Conservation (phyloP, 2,113 vertebrate species). For the Talpa occidentalis region DNA sequence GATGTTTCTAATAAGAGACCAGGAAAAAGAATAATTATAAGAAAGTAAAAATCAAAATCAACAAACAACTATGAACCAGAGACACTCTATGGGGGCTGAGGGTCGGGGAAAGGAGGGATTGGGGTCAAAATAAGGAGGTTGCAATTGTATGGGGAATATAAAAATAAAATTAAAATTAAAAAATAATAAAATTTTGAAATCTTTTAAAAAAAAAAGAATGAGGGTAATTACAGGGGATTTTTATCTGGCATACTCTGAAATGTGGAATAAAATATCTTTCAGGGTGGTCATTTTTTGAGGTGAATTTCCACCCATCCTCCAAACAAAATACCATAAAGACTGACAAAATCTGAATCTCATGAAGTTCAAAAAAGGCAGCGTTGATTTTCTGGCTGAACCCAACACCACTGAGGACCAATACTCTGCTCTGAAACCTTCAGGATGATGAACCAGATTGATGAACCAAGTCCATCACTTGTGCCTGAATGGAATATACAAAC, state of each 20-base stretch:
- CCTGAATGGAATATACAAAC: neutral
- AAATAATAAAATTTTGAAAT: no score
- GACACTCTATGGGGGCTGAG: no score
- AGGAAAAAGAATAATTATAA: no score
- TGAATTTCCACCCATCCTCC: slow-evolving; percentile 34
- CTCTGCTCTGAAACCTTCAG: neutral
- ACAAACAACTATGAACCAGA: no score
- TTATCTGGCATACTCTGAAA: neutral
- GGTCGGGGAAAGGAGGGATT: no score
- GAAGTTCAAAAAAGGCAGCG: neutral
- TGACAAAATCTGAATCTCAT: neutral
- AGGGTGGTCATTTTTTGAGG: neutral
- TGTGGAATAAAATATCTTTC: neutral
- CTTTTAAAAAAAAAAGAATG: no score
- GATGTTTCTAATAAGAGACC: no score
- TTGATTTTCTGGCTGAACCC: neutral
- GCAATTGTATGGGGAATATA: no score
- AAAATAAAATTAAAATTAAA: no score
- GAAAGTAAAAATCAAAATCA: no score
- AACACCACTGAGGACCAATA: neutral
- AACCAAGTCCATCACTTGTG: neutral
- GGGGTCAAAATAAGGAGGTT: no score
- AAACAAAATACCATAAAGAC: slow-evolving; percentile 21
- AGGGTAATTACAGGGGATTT: neutral
- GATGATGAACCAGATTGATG: neutral